phyloP scores from a whole-genome alignment of 2,888 invertebrate species.

The Teleiodes luculella region DNA sequence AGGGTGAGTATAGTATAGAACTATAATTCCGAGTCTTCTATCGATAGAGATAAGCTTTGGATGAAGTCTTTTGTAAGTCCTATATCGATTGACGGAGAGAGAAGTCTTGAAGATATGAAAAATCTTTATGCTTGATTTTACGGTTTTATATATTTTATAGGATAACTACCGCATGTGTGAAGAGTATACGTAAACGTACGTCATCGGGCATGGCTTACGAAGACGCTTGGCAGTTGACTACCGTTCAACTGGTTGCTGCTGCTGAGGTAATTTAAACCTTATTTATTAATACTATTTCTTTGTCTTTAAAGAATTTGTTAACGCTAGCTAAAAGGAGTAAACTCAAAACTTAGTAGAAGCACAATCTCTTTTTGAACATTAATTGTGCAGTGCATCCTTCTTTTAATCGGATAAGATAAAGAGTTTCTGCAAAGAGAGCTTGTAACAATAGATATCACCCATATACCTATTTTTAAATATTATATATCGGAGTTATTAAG shows the following conservation, averaged over 20 bases:
- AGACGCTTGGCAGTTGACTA: conserved; percentile 90
- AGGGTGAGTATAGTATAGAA: conserved; percentile 69
- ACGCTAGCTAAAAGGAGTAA: no score
- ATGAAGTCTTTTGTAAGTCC: neutral
- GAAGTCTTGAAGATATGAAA: neutral
- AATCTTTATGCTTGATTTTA: no score
- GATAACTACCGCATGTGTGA: conserved; percentile 82
- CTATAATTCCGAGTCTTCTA: neutral
- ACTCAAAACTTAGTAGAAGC: no score
- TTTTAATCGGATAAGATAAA: no score
- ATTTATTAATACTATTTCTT: no score
- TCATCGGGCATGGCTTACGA: conserved; percentile 81
- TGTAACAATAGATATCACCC: neutral
- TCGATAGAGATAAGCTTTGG: no score
- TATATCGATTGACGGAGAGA: neutral
- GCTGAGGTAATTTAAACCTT: conserved; percentile 89
- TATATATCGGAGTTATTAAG: no score
- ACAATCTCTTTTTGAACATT: no score
- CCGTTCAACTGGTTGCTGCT: conserved; percentile 88
- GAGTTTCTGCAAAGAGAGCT: no score
- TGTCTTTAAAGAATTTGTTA: no score
- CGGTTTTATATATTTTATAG: conserved; percentile 64
- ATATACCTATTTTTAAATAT: no score
- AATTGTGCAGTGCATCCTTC: no score
- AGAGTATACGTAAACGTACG: conserved; percentile 81